Conservation (phyloP, 2,888 invertebrate genomes). For the Leuctra nigra region DNA sequence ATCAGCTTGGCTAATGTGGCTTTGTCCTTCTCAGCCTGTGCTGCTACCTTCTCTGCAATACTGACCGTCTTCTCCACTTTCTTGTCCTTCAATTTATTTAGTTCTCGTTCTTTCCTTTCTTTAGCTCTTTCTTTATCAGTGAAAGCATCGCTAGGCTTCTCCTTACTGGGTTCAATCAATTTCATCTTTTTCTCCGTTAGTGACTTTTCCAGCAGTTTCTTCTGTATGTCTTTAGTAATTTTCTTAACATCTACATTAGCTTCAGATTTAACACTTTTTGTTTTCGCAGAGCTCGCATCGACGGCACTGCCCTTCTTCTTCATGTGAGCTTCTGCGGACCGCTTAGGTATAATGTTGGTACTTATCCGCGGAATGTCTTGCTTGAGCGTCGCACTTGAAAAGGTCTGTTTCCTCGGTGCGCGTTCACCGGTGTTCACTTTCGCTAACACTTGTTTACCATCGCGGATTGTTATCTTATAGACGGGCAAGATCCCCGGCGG, state of each 20-base stretch:
- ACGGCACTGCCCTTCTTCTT: slow-evolving; percentile 7
- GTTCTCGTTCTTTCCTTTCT: slow-evolving; percentile 28
- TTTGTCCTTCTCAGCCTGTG: slow-evolving; percentile 58
- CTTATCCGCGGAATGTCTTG: background rate
- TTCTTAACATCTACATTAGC: slow-evolving; percentile 10
- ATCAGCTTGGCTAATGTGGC: slow-evolving; percentile 59
- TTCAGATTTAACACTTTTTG: slow-evolving; percentile 16
- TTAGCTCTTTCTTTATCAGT: slow-evolving; percentile 37
- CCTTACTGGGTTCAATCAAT: slow-evolving; percentile 25
- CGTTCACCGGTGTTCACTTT: slow-evolving; percentile 42
- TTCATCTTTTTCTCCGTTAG: slow-evolving; percentile 18
- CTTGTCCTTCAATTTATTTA: slow-evolving; percentile 30
- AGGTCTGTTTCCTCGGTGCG: slow-evolving; percentile 8
- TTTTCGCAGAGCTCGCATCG: slow-evolving; percentile 1
- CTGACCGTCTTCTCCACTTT: slow-evolving; percentile 35
- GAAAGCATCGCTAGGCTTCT: slow-evolving; percentile 34
- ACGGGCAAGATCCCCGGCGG: slow-evolving; percentile 35
- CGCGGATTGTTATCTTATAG: slow-evolving; percentile 62
- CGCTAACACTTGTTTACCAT: slow-evolving; percentile 63
- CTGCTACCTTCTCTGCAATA: slow-evolving; percentile 41
- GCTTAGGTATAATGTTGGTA: slow-evolving; percentile 7
- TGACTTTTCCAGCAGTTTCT: slow-evolving; percentile 2
- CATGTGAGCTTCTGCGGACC: slow-evolving; percentile 4
- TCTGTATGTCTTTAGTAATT: slow-evolving; percentile 18
- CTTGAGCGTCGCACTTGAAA: slow-evolving; percentile 21